A percentile compares a stretch with the other conserved stretches of the same genome.
phyloP scores from a whole-genome alignment of 1,140 invertebrate species.

The Babylonia areolata region DNA sequence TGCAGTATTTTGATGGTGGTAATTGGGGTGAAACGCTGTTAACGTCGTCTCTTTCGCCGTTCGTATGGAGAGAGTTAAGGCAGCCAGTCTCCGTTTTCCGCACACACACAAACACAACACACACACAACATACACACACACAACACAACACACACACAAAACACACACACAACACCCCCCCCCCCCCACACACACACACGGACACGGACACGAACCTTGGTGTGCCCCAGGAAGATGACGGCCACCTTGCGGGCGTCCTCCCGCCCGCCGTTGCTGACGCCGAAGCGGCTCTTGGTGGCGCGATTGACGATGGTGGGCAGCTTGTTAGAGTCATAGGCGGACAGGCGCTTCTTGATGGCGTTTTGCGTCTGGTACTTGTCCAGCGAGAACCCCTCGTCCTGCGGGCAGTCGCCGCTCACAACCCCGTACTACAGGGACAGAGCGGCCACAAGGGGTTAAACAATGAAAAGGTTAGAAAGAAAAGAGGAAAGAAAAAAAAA shows the following conservation, averaged over 20 bases:
- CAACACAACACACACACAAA: too few species aligned
- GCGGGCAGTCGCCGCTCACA: slow-evolving; percentile 38
- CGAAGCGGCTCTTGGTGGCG: background rate
- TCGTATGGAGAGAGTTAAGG: too few species aligned
- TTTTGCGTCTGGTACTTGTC: background rate
- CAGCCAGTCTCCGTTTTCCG: too few species aligned
- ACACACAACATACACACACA: too few species aligned
- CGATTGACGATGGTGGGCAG: slow-evolving; percentile 16
- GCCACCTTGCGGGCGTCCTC: background rate
- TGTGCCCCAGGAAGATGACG: slow-evolving; percentile 24
- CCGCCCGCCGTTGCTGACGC: background rate
- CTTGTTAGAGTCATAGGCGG: slow-evolving; percentile 30
- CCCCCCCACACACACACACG: background rate
- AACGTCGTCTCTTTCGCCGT: too few species aligned
- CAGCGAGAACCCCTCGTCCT: slow-evolving; percentile 41
- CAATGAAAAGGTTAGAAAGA: background rate
- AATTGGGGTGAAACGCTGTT: too few species aligned
- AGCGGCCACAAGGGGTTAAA: background rate
- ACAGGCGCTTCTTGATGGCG: background rate
- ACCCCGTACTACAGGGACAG: slow-evolving; percentile 42
- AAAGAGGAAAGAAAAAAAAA: too few species aligned
- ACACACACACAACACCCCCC: too few species aligned
- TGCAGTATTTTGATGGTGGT: too few species aligned
- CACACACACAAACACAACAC: too few species aligned
- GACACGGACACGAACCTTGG: slow-evolving; percentile 32